Base-by-base conservation (phyloP, 30 jellyfish, hydroid and myxozoan genomes). In the Hydra vulgaris region DNA sequence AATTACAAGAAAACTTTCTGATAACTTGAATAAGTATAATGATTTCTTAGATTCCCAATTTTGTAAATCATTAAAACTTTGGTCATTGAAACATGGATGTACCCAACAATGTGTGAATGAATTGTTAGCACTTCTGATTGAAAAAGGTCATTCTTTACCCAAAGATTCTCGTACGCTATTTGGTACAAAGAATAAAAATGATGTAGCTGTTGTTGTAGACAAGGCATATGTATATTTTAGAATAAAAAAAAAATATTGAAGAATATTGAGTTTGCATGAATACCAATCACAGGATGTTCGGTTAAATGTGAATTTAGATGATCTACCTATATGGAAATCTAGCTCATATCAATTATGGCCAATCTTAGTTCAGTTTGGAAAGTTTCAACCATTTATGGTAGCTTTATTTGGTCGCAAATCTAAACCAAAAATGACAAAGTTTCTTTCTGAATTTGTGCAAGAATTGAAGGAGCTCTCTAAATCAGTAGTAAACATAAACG, bases 261-360 rank as follows among this genome's bases (percentile, higher is more conserved):
- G 56, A 53, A 70, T 53, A 75, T 75, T 75, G 26, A 17, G 24
- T 75, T 21, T 25, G n/a, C 22, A 25, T 22, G 5, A 25, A 75
- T 25, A 23, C 66, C 83, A 67, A 25, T 25, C 24, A 0, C 22
- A 40, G 18, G 56, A 74, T 24, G 25, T 74, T 74, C 17, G 55
- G 55, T 54, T 75, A 17, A 7, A 25, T 75, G 83, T 74, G 66
- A 74, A 74, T 53, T 23, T 75, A 25, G 83, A 75, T 74, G 82
- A 72, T 25, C 22, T 20, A 8, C 83, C 83, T 0, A 15, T 25
- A 25, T 75, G 56, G 26, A 75, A 75, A 22, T 75, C 83, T 25
- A 75, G 72, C 21, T 25, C 69, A 22, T 23, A 22, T 0, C 83
- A 75, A 70, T 21, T 75, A 25, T 75, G 71, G 83, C 83, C 83